These are phyloP conservation scores for Oxyteleia sp. DNA, from an alignment of 2,888 invertebrate genomes.

Conservation along the genomic window DNA sequence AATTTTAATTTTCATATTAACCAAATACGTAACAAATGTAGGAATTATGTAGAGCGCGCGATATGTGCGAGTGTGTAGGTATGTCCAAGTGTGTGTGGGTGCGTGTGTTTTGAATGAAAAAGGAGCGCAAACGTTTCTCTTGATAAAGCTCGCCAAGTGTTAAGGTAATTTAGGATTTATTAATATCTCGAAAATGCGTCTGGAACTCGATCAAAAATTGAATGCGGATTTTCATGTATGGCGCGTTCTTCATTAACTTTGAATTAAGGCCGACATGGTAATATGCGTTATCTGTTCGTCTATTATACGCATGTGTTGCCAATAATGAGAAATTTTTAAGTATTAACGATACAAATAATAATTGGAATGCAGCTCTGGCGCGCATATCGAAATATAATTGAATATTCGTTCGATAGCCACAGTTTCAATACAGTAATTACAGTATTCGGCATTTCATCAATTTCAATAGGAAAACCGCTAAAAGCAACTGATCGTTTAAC, in stretches of 20 bases:
- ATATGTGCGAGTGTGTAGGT: too few relatives aligned
- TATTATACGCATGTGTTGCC: constrained; percentile 69
- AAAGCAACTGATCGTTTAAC: constrained; percentile 66
- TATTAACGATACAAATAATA: constrained; percentile 73
- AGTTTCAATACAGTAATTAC: constrained; percentile 69
- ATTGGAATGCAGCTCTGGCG: constrained; percentile 63
- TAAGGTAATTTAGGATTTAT: constrained; percentile 57
- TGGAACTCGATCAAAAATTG: constrained; percentile 68
- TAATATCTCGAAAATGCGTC: constrained; percentile 58
- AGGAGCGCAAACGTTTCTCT: constrained; percentile 30
- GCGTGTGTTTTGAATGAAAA: constrained; percentile 44
- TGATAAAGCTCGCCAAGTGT: constrained; percentile 47
- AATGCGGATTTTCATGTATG: constrained; percentile 68
- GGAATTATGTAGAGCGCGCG: constrained; percentile 29
- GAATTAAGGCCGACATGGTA: constrained; percentile 70
- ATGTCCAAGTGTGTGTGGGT: too few relatives aligned
- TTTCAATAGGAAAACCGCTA: constrained; percentile 61
- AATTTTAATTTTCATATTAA: too few relatives aligned
- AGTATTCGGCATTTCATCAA: constrained; percentile 66
- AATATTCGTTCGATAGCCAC: constrained; percentile 63
- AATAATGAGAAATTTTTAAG: constrained; percentile 72
- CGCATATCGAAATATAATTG: constrained; percentile 70
- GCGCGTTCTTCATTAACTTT: constrained; percentile 71
- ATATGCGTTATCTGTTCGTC: constrained; percentile 68
- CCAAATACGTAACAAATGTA: constrained; percentile 30